A percentile compares a stretch with the other conserved stretches of the same genome.
Evolutionary conservation across 2,113 vertebrate species (phyloP).

Genomic region (Grus americana): DNA sequence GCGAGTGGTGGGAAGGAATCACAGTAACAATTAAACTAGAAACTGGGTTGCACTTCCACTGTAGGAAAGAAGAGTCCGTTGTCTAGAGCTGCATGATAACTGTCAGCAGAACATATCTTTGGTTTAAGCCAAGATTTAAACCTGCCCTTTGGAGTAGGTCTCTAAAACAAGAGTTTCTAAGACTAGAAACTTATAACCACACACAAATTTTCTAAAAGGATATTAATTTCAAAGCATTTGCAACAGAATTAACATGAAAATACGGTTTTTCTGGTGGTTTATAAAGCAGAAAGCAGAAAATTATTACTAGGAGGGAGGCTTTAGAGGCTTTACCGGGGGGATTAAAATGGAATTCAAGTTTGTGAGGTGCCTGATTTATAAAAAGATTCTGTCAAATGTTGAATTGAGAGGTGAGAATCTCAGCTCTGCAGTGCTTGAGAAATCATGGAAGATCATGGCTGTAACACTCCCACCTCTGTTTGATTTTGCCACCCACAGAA

Average conservation of each 20-base stretch:
- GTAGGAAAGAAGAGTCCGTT: not conserved
- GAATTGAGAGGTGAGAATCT: conserved; percentile 13
- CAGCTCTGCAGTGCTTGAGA: not conserved
- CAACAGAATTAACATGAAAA: not conserved
- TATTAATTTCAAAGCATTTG: not conserved
- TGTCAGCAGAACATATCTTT: not conserved
- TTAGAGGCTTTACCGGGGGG: not conserved
- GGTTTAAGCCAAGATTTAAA: not conserved
- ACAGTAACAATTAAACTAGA: not conserved
- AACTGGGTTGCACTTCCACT: not conserved
- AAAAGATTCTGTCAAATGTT: not conserved
- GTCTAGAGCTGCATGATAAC: not conserved
- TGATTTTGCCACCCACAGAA: conserved; percentile 27
- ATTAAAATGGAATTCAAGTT: conserved; percentile 1
- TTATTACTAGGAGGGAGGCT: not conserved
- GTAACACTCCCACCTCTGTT: conserved; percentile 33
- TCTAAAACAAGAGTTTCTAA: not conserved
- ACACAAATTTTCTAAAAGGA: not conserved
- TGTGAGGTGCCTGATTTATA: not conserved
- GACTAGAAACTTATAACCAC: not conserved
- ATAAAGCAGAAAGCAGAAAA: not conserved
- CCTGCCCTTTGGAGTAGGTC: not conserved
- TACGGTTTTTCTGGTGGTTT: not conserved
- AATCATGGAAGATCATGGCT: conserved; percentile 5
- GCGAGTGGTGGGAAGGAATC: not conserved